Conservation (phyloP, 2,797 vertebrate species). For the Helarctos malayanus region DNA sequence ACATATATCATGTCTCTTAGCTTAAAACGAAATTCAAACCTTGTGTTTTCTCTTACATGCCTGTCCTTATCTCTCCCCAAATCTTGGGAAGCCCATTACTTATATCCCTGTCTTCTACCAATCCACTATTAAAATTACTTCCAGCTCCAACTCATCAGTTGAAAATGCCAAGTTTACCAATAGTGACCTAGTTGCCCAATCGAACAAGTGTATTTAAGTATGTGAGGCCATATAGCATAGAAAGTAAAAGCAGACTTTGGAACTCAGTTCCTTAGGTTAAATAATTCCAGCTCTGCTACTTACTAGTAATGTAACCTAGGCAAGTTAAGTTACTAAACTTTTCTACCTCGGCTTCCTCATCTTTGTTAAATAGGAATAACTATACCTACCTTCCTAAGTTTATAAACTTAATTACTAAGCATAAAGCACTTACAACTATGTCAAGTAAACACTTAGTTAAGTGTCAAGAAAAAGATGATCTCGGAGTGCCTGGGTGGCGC, state of each 20-base stretch:
- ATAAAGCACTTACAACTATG: background rate
- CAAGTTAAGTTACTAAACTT: slow-evolving; percentile 33
- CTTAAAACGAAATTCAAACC: background rate
- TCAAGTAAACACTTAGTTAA: slow-evolving; percentile 4
- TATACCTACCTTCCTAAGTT: background rate
- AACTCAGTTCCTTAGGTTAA: background rate
- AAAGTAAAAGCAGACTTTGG: slow-evolving; percentile 21
- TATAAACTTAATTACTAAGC: background rate
- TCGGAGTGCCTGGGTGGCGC: background rate
- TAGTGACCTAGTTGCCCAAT: background rate
- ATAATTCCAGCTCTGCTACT: background rate
- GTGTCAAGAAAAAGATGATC: slow-evolving; percentile 12
- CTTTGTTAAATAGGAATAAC: background rate
- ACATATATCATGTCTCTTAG: background rate
- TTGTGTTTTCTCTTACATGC: background rate
- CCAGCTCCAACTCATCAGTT: background rate
- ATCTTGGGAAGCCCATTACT: background rate
- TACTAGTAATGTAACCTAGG: slow-evolving; percentile 25
- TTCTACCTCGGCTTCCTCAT: slow-evolving; percentile 5
- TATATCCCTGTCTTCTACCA: background rate
- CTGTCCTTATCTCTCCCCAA: background rate
- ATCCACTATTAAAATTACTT: background rate
- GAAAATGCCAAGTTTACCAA: background rate
- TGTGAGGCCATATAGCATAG: background rate
- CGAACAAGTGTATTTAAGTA: background rate